A percentile compares a stretch with the other conserved stretches of the same genome.
phyloP scores from a whole-genome alignment of 2,113 vertebrate genomes.

The Xerus inauris region DNA sequence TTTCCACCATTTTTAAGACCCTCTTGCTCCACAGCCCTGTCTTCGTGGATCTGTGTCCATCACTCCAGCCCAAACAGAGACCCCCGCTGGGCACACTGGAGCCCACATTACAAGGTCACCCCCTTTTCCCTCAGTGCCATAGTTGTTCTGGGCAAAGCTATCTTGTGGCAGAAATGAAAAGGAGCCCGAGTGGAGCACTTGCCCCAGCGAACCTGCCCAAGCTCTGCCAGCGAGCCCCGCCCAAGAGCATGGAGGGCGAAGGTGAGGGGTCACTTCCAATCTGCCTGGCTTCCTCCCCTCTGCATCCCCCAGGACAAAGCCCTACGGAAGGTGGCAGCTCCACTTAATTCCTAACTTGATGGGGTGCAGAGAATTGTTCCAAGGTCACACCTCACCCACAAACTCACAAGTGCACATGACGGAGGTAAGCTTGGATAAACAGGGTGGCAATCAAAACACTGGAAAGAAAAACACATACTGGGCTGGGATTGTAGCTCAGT shows the following conservation, averaged over 20 bases:
- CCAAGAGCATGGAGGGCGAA: neutral
- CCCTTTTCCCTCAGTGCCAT: neutral
- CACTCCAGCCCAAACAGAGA: neutral
- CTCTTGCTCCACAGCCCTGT: no score
- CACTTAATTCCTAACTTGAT: constrained; percentile 16
- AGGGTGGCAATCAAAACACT: no score
- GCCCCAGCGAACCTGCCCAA: constrained; percentile 31
- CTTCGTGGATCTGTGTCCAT: neutral
- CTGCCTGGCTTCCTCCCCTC: constrained; percentile 59
- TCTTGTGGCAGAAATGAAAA: neutral
- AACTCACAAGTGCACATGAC: neutral
- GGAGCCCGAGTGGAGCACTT: fast-evolving
- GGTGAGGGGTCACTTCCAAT: constrained; percentile 69
- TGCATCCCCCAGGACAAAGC: constrained; percentile 39
- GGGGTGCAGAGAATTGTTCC: neutral
- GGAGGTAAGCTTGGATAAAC: fast-evolving
- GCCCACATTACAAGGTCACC: neutral
- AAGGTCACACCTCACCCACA: neutral
- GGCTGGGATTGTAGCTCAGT: no score
- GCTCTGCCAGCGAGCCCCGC: constrained; percentile 53
- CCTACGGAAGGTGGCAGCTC: constrained; percentile 56
- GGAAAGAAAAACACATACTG: no score
- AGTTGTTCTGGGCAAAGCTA: neutral
- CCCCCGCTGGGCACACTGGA: no score
- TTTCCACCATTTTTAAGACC: no score